phyloP scores from a whole-genome alignment of 2,888 invertebrate species.

The Caenorhabditis afra region DNA sequence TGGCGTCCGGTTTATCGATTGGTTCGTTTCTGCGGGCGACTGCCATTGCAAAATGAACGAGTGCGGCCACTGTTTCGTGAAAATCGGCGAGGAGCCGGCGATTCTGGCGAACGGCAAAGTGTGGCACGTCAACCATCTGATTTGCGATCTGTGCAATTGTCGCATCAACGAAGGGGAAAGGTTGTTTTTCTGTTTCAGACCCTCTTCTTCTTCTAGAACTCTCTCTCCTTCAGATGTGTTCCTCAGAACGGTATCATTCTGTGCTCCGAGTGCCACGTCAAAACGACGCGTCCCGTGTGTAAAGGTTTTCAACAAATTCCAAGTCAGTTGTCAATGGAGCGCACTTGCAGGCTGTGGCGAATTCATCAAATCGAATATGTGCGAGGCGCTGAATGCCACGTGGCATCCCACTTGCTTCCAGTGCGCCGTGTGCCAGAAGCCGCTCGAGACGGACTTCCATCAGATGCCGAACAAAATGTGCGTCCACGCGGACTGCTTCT shows the following conservation, averaged over 20 bases:
- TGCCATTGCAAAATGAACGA: constrained; percentile 47
- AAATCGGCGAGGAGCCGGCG: constrained; percentile 58
- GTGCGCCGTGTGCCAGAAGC: constrained; percentile 59
- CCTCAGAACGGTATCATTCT: constrained; percentile 53
- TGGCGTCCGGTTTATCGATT: neutral
- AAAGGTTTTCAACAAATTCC: constrained; percentile 30
- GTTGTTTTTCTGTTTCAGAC: too few species aligned
- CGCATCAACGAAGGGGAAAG: constrained; percentile 59
- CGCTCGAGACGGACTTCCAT: constrained; percentile 42
- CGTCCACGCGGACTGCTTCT: constrained; percentile 54
- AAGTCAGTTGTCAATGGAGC: neutral
- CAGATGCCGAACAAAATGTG: constrained; percentile 53
- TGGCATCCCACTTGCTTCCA: constrained; percentile 63
- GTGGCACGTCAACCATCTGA: constrained; percentile 55
- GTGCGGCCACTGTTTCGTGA: constrained; percentile 55
- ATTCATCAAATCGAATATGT: constrained; percentile 46
- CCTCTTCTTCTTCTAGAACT: too few species aligned
- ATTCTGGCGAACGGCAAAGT: constrained; percentile 58
- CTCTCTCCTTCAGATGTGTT: constrained; percentile 55
- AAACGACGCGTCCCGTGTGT: constrained; percentile 54
- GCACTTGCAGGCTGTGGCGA: constrained; percentile 39
- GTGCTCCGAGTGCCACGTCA: constrained; percentile 52
- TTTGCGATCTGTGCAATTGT: constrained; percentile 56
- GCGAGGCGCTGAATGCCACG: constrained; percentile 49
- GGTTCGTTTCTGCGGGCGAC: too few species aligned